Evolutionary conservation across 2,113 vertebrate species (phyloP), one percentile per base, ranked within the genome.

Genomic region (Seriola quinqueradiata): DNA sequence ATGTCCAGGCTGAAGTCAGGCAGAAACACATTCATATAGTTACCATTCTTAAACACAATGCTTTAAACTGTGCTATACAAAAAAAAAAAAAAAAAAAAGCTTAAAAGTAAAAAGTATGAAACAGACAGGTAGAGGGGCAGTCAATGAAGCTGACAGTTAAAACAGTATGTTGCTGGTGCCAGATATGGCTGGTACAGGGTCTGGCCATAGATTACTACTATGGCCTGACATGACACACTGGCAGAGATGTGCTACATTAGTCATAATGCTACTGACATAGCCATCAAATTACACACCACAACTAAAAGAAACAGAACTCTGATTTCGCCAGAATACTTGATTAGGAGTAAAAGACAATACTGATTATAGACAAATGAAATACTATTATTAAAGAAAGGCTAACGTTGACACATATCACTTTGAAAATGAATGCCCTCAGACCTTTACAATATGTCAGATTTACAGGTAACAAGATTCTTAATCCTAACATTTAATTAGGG

Each of bases 161-260:
- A 81, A 85, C 68, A 63, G 81, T 55, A 76, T 75, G 87, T 77
- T 89, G 91, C 87, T 92, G 87, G 89, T 93, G 84, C 92, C 87
- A 89, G 61, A 65, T 76, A n/a, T 34, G 70, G 86, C 91, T 92
- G 84, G 86, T 87, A 69, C 68, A 89, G n/a, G 36, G 61, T 91
- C 81, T 82, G 88, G 77, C 72, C 89, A 73, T 72, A 48, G 48
- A 70, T 59, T 65, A 75, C 82, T 65, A 75, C 81, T 87, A 74
- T 44, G 46, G 42, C 70, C 48, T 66, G 81, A 84, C 63, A 68
- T 71, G 64, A 91, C 84, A 84, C 82, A 82, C 87, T 59, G 90
- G 86, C 82, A 89, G 86, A 89, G 65, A 86, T 87, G 89, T 85
- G 93, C 93, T 93, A 93, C 92, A 93, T 92, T 89, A 88, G 84